Evolutionary conservation across 1,140 invertebrate genomes (phyloP).

Genomic region (Apis florea): DNA sequence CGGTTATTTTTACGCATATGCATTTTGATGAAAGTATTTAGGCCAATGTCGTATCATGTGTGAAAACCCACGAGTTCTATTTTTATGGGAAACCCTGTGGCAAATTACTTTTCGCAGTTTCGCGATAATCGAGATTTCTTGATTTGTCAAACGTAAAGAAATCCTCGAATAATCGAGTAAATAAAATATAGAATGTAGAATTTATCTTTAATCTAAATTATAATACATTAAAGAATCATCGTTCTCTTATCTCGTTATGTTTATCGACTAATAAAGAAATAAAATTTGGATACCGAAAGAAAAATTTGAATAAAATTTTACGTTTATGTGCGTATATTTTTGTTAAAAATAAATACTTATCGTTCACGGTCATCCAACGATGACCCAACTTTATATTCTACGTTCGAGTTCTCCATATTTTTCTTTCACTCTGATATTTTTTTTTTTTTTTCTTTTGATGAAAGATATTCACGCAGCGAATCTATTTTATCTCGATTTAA

Average conservation of each 20-base stretch:
- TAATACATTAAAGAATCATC: no score
- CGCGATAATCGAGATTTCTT: not conserved
- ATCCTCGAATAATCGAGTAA: not conserved
- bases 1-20: slow-evolving; percentile 39
- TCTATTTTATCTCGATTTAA: not conserved
- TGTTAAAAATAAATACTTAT: slow-evolving; percentile 38
- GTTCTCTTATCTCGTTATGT: no score
- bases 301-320: not conserved
- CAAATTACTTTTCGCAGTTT: not conserved
- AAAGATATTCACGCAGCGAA: not conserved
- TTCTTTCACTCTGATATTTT: no score
- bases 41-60: slow-evolving; percentile 36
- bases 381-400: slow-evolving; percentile 18
- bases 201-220: no score
- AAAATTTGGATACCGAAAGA: not conserved
- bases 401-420: not conserved
- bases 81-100: slow-evolving; percentile 33
- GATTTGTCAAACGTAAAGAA: not conserved
- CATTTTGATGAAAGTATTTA: slow-evolving; percentile 36
- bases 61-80: slow-evolving; percentile 24
- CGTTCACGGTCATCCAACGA: slow-evolving; percentile 30
- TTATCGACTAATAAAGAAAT: not conserved
- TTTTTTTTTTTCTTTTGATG: not conserved
- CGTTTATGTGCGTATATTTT: not conserved
- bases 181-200: not conserved